Evolutionary conservation across 2,797 vertebrate species (phyloP).

Genomic region (Periophthalmus magnuspinnatus): DNA sequence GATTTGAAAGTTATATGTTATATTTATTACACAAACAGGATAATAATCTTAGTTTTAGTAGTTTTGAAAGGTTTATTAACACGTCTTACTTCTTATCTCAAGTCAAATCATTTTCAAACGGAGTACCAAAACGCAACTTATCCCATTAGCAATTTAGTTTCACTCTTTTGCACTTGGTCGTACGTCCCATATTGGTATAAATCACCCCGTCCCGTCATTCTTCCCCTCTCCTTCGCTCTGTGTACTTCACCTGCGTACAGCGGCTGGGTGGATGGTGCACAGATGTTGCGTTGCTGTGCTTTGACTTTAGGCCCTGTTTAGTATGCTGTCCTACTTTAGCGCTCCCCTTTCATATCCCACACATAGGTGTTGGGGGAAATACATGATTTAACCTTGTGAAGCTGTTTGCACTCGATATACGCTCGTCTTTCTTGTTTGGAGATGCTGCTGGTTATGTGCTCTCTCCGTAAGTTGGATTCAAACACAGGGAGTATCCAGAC

Average conservation of each 20-base stretch:
- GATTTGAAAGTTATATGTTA: too few species aligned
- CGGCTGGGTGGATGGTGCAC: constrained; percentile 17
- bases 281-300: constrained; percentile 16
- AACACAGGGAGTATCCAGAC: constrained; percentile 10
- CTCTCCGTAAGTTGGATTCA: constrained; percentile 3
- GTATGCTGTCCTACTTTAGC: constrained; percentile 48
- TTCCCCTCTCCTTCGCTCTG: not conserved
- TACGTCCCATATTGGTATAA: too few species aligned
- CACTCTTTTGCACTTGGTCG: too few species aligned
- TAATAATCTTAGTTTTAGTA: too few species aligned
- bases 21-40: too few species aligned
- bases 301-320: constrained; percentile 41
- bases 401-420: constrained; percentile 31
- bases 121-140: too few species aligned
- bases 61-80: too few species aligned
- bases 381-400: constrained; percentile 27
- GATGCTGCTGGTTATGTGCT: constrained; percentile 5
- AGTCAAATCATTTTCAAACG: too few species aligned
- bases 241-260: constrained; percentile 5
- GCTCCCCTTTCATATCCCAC: constrained; percentile 20
- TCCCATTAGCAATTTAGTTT: too few species aligned
- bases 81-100: too few species aligned
- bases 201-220: too few species aligned
- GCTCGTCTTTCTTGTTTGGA: constrained; percentile 12
- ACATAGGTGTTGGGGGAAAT: constrained; percentile 14